Base-by-base conservation (phyloP, 2,113 vertebrate species). In the Notarius lentiginosus region DNA sequence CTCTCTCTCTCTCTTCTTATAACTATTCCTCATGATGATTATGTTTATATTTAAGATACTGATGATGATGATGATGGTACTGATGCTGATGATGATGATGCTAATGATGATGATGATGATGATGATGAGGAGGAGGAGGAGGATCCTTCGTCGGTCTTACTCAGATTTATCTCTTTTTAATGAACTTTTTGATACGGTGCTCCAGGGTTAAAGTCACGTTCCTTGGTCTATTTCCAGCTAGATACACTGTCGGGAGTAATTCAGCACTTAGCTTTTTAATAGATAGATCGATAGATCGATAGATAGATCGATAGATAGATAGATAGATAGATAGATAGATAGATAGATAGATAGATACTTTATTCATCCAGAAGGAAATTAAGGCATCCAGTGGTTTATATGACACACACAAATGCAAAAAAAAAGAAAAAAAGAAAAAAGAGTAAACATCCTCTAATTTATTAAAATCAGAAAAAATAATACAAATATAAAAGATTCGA, bases 181-280 rank as follows among this genome's bases (percentile, higher is more conserved):
- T 82, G 8, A 53, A 56, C 14, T 87, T 85, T 53, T 86, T 75
- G 49, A 79, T 77, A 15, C 51, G 55, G 20, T 51, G 4, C 49
- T 49, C 56, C 27, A 24, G 34, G 34, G 18, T 65, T 61, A 2
- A 47, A 41, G 0, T 49, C 61, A 27, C 47, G 5, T 49, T 27
- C 10, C 34, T 60, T 14, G 60, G 15, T 20, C 56, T 34, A 7
- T 58, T 20, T 10, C 22, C 9, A 49, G 27, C 60, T 17, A 47
- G 41, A 82, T 51, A 47, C 79, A 20, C 7, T n/a, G 47, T 51
- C 51, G 0, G 22, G 9, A 22, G 47, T 51, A 20, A 51, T 76
- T 76, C 47, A 76, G 47, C 9, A n/a, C 73, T 47, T 47, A n/a
- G 24, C 51, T 55, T 61, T 41, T 79, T 41, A 41, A 41, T 41